Conservation (phyloP, 2,888 invertebrate species). For the Cosmorhoe ocellata region DNA sequence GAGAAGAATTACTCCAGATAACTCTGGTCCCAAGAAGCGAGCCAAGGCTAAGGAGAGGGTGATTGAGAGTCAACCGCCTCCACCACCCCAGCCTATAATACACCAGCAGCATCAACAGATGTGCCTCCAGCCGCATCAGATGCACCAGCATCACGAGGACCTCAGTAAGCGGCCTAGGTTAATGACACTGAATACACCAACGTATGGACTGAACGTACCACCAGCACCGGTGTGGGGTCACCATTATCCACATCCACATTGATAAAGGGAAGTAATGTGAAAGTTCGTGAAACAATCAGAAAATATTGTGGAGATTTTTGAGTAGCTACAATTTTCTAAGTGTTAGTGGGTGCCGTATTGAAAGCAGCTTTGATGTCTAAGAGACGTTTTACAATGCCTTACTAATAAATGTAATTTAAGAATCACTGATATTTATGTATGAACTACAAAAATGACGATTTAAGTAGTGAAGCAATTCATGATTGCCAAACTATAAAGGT, state of each 20-base stretch:
- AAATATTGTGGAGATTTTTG: no score
- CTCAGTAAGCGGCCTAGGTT: slow-evolving; percentile 61
- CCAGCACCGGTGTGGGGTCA: slow-evolving; percentile 69
- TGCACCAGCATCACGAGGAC: slow-evolving; percentile 54
- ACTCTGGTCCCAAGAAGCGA: slow-evolving; percentile 56
- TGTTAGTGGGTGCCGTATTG: slow-evolving; percentile 5
- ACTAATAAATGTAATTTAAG: slow-evolving; percentile 13
- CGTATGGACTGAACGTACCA: slow-evolving; percentile 57
- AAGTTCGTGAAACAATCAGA: no score
- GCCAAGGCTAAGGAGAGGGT: slow-evolving; percentile 58
- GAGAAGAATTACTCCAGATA: slow-evolving; percentile 53
- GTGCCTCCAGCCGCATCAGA: slow-evolving; percentile 28
- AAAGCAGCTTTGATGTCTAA: slow-evolving; percentile 14
- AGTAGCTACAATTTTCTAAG: slow-evolving; percentile 9
- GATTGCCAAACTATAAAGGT: no score
- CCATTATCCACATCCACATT: slow-evolving; percentile 56
- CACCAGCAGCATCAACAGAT: slow-evolving; percentile 25
- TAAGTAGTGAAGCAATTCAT: no score
- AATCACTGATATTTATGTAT: not conserved
- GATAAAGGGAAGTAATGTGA: not conserved
- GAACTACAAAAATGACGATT: no score
- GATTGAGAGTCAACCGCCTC: slow-evolving; percentile 41
- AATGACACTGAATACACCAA: slow-evolving; percentile 55
- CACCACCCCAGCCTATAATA: slow-evolving; percentile 26
- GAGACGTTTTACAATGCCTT: slow-evolving; percentile 23